Percentiles rank a stretch among this genome's conserved stretches.
Evolutionary conservation across 2,888 invertebrate genomes (phyloP).

Genomic region (Caenorhabditis japonica): DNA sequence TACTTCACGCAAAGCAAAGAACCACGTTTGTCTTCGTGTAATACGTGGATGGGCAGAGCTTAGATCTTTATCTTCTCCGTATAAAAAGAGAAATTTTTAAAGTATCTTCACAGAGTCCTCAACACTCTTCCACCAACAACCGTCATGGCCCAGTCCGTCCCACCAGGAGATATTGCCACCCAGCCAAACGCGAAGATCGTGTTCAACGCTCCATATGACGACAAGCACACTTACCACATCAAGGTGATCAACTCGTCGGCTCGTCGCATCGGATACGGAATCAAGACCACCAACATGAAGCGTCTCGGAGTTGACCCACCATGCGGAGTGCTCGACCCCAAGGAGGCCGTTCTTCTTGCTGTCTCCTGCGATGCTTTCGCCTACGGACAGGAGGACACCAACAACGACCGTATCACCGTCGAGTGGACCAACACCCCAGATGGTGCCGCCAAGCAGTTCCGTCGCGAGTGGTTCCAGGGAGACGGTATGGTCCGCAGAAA

Average conservation of each 20-base stretch:
- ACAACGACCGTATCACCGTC: conserved; percentile 70
- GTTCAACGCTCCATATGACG: conserved; percentile 72
- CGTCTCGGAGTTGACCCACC: conserved; percentile 70
- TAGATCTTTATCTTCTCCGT: too few relatives aligned
- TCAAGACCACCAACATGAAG: conserved; percentile 74
- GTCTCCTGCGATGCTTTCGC: conserved; percentile 74
- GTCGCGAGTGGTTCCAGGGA: conserved; percentile 71
- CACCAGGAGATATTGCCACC: conserved; percentile 67
- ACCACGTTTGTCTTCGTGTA: too few relatives aligned
- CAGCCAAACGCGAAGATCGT: conserved; percentile 68
- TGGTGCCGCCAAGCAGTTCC: conserved; percentile 66
- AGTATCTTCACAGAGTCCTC: too few relatives aligned
- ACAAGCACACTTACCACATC: conserved; percentile 70
- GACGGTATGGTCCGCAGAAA: conserved; percentile 68
- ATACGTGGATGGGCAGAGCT: too few relatives aligned
- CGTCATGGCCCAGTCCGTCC: conserved; percentile 68
- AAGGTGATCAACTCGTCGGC: conserved; percentile 61
- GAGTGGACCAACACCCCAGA: conserved; percentile 69
- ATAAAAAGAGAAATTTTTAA: too few relatives aligned
- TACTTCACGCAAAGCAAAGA: too few relatives aligned
- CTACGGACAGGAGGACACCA: conserved; percentile 64
- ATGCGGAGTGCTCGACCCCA: conserved; percentile 72
- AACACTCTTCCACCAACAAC: too few relatives aligned
- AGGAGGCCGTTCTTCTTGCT: conserved; percentile 69
- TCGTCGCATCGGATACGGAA: conserved; percentile 70